phyloP scores from a whole-genome alignment of 2,888 invertebrate species.

The Nymphalis urticae region DNA sequence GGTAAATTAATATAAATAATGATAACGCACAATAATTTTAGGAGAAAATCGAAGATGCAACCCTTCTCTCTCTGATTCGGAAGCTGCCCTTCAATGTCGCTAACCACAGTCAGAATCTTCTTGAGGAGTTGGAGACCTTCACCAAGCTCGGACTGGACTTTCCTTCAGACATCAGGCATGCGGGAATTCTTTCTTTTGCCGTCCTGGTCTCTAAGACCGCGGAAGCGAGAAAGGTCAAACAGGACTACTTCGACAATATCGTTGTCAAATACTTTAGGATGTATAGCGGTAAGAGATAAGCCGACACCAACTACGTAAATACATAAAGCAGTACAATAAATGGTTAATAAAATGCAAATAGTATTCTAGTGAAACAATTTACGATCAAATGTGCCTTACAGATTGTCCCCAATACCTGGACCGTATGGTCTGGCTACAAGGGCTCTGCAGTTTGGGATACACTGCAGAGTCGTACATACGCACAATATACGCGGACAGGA shows the following conservation, averaged over 20 bases:
- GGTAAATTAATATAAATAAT: background rate
- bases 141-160: constrained; percentile 68
- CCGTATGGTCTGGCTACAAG: constrained; percentile 87
- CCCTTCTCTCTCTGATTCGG: constrained; percentile 84
- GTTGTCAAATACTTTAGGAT: constrained; percentile 86
- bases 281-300: constrained; percentile 82
- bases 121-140: constrained; percentile 81
- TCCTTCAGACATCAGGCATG: constrained; percentile 81
- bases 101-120: constrained; percentile 71
- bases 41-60: constrained; percentile 82
- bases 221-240: constrained; percentile 76
- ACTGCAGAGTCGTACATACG: constrained; percentile 63
- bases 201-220: constrained; percentile 85
- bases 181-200: constrained; percentile 86
- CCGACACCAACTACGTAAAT: too few species aligned
- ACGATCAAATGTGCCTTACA: constrained; percentile 48
- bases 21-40: constrained; percentile 52
- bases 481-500: constrained; percentile 62
- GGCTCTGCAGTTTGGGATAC: constrained; percentile 82
- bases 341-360: too few species aligned
- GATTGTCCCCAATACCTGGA: constrained; percentile 85
- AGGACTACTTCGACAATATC: constrained; percentile 86
- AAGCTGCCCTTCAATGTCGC: constrained; percentile 87
- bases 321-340: too few species aligned
- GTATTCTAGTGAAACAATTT: too few species aligned